Evolutionary conservation across 2,888 invertebrate species (phyloP), one percentile per base, ranked within the genome.

Genomic region (Cryptus armator): DNA sequence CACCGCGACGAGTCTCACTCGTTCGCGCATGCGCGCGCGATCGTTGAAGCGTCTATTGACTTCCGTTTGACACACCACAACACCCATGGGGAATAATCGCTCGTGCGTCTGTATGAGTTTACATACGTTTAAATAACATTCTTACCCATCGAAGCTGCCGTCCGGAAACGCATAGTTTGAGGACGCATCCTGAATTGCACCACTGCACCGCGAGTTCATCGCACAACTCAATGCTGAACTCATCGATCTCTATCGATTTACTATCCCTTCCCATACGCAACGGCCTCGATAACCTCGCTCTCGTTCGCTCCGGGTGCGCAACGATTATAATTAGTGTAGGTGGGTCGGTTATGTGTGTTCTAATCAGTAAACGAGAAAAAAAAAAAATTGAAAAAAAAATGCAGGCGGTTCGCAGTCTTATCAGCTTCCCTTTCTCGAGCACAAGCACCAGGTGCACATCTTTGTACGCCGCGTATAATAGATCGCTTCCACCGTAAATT

Each of bases 251-350:
- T 72, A 83, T 79, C 74, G 83, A 81, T 75, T 67, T 74, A 32
- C 64, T 75, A 14, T 29, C n/a, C 48, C 67, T 5, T 29, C 72
- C 75, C 75, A 83, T 80, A 83, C 70, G 64, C 75, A 70, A 71
- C 70, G 66, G 74, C 32, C 72, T 72, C 72, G 71, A 79, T 81
- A 83, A 85, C 85, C 86, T 85, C 86, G 83, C 83, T 85, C 85
- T 82, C 86, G 82, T 81, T 86, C 74, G 71, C 74, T 71, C 29
- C 75, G 80, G 37, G 66, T 71, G 80, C 64, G 71, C 82, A 64
- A 51, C 80, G 71, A 67, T 84, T 76, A 81, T 81, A 81, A 84
- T 86, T 84, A 84, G 78, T 71, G 78, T 84, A 78, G 75, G 81
- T 59, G 81, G 59, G 81, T 64, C 64, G 29, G 59, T 59, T 74